Percentiles rank a stretch among this genome's conserved stretches.
Conservation (phyloP, 2,797 vertebrate genomes). For the Gobio occitaniae region DNA sequence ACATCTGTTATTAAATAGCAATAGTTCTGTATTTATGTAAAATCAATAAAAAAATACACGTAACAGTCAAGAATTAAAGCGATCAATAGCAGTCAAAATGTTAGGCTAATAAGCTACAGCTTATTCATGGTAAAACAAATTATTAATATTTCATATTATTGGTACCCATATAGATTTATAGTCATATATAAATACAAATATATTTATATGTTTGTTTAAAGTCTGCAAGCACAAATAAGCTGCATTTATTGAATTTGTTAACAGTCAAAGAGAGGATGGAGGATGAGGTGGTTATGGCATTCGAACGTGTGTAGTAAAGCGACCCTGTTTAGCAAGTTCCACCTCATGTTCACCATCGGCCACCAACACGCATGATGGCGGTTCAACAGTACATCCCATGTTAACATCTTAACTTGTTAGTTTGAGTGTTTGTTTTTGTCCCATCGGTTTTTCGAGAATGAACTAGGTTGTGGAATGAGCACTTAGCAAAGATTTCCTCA, state of each 20-base stretch:
- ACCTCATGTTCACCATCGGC: constrained; percentile 65
- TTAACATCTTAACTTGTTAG: constrained; percentile 65
- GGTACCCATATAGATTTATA: constrained; percentile 85
- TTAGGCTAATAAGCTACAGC: constrained; percentile 90
- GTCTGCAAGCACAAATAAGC: constrained; percentile 89
- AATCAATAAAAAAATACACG: constrained; percentile 87
- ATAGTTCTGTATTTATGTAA: constrained; percentile 83
- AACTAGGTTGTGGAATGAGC: constrained; percentile 84
- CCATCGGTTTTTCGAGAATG: constrained; percentile 68
- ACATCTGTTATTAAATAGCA: constrained; percentile 81
- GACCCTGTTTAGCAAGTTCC: constrained; percentile 76
- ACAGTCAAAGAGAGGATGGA: constrained; percentile 88
- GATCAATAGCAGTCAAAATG: constrained; percentile 88
- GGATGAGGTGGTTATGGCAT: constrained; percentile 83
- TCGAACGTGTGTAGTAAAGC: constrained; percentile 79
- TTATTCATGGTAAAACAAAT: constrained; percentile 87
- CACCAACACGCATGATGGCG: constrained; percentile 56
- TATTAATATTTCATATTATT: constrained; percentile 86
- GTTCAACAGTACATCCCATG: constrained; percentile 67
- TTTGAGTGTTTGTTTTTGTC: constrained; percentile 72
- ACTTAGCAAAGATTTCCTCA: constrained; percentile 82
- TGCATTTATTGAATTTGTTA: constrained; percentile 88
- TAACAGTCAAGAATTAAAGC: constrained; percentile 88
- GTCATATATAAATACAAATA: constrained; percentile 76
- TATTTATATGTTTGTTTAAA: constrained; percentile 84